These are phyloP conservation scores for Caenorhabditis brenneri DNA, from an alignment of 1,140 invertebrate genomes.

Conservation along the genomic window DNA sequence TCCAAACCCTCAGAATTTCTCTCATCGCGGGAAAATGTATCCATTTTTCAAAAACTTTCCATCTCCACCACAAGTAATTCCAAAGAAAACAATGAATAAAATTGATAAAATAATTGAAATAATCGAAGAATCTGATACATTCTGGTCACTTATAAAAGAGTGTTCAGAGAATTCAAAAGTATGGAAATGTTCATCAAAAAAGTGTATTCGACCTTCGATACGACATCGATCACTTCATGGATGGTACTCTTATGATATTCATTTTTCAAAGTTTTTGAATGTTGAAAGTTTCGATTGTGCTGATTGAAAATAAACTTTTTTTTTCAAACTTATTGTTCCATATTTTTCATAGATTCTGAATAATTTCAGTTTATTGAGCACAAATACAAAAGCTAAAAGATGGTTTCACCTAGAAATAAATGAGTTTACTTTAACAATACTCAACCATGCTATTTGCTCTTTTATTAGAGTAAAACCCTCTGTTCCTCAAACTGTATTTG, in stretches of 20 bases:
- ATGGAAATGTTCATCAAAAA: slow-evolving; percentile 16
- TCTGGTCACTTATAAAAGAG: slow-evolving; percentile 11
- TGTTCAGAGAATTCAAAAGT: slow-evolving; percentile 21
- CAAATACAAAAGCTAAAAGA: too few species aligned
- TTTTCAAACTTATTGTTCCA: background rate
- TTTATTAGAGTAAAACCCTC: too few species aligned
- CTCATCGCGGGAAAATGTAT: slow-evolving; percentile 8
- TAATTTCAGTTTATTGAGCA: too few species aligned
- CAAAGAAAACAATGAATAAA: slow-evolving; percentile 30
- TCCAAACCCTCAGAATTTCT: background rate
- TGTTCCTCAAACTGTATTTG: too few species aligned
- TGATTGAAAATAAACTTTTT: background rate
- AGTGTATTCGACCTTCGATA: background rate
- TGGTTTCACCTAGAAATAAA: too few species aligned
- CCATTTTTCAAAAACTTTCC: slow-evolving; percentile 6
- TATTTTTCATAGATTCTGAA: too few species aligned
- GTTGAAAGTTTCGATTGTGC: slow-evolving; percentile 25
- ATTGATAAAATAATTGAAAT: background rate
- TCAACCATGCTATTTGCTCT: too few species aligned
- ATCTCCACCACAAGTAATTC: slow-evolving; percentile 14
- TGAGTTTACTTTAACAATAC: too few species aligned
- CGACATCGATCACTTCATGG: slow-evolving; percentile 23
- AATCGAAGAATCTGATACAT: slow-evolving; percentile 12
- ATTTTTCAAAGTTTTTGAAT: slow-evolving; percentile 31
- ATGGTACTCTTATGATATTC: slow-evolving; percentile 33